Conservation (phyloP, 2,888 invertebrate species). For the Drepana falcataria region DNA sequence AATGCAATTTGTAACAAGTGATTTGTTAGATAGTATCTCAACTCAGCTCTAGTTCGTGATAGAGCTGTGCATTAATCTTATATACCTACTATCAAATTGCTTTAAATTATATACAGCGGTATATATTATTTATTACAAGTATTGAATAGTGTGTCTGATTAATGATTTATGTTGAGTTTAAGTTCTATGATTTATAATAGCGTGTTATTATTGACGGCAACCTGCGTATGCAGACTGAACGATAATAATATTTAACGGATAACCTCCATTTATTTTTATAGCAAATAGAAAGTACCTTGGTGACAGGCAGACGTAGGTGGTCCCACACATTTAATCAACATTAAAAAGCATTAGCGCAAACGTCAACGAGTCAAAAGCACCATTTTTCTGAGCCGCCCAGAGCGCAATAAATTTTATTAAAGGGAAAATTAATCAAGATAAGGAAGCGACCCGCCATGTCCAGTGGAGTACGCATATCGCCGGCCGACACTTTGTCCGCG, state of each 20-base stretch:
- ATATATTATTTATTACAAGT: not conserved
- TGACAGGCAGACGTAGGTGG: not conserved
- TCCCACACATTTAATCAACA: not conserved
- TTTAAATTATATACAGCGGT: conserved; percentile 2
- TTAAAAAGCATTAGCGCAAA: not conserved
- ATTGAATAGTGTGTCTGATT: not conserved
- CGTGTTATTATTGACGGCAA: not conserved
- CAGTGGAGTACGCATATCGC: conserved; percentile 23
- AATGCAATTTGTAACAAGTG: conserved; percentile 24
- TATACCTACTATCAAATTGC: conserved; percentile 21
- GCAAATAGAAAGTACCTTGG: no score
- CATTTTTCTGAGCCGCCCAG: conserved; percentile 14
- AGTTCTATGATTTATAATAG: not conserved
- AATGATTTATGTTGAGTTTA: not conserved
- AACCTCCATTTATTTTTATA: no score
- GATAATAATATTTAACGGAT: no score
- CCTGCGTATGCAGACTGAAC: not conserved
- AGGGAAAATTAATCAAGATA: conserved; percentile 53
- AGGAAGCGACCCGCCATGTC: conserved; percentile 23
- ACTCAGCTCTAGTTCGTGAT: conserved; percentile 17
- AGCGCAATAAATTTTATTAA: conserved; percentile 38
- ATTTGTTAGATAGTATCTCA: conserved; percentile 24
- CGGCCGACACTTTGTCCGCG: conserved; percentile 48
- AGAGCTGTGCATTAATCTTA: conserved; percentile 28
- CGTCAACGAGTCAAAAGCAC: not conserved